Conservation (phyloP, 2,888 invertebrate species). For the Leucophora obtusa region DNA sequence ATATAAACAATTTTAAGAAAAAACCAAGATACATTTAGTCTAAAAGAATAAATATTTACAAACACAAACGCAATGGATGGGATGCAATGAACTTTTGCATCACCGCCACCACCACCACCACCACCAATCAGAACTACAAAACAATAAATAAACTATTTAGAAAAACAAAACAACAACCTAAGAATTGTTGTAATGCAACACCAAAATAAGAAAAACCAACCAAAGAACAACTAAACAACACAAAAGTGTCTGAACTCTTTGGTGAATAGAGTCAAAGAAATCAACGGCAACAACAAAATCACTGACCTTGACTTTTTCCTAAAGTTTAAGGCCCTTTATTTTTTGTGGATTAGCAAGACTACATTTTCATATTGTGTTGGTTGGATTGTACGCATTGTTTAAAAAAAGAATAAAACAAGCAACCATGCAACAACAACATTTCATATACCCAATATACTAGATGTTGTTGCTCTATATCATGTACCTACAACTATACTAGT, state of each 20-base stretch:
- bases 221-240: conserved; percentile 12
- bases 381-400: conserved; percentile 50
- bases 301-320: conserved; percentile 76
- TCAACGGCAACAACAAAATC: conserved; percentile 49
- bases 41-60: conserved; percentile 23
- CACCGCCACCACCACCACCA: background rate
- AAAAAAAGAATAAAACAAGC: conserved; percentile 40
- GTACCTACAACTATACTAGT: background rate
- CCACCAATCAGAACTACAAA: conserved; percentile 17
- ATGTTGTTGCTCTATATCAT: conserved; percentile 52
- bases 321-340: conserved; percentile 76
- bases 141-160: conserved; percentile 23
- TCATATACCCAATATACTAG: conserved; percentile 44
- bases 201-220: background rate
- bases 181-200: conserved; percentile 36
- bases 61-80: conserved; percentile 27
- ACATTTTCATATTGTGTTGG: conserved; percentile 1
- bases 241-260: conserved; percentile 37
- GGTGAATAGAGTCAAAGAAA: background rate
- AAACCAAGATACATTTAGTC: conserved; percentile 20
- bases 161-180: conserved; percentile 7
- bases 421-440: conserved; percentile 3
- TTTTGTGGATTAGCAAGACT: conserved; percentile 26
- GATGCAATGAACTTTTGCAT: too few species aligned
- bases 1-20: conserved; percentile 28